Evolutionary conservation across 2,888 invertebrate genomes (phyloP).

Genomic region (Nineta flava): DNA sequence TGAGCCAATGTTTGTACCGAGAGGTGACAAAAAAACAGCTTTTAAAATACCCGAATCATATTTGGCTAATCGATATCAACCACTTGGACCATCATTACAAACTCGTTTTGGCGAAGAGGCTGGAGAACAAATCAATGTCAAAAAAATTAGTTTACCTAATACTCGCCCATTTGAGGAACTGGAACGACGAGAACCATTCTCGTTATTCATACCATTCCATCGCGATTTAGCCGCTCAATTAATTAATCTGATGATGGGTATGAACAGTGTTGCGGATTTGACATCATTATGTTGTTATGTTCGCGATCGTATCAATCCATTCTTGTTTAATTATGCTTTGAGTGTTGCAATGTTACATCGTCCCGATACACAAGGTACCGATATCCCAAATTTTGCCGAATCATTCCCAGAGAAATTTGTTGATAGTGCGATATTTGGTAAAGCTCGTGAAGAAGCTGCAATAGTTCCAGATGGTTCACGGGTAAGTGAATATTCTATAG

Average conservation of each 20-base stretch:
- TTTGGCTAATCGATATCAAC: conserved; percentile 39
- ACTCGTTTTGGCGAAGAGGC: conserved; percentile 42
- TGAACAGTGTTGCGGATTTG: conserved; percentile 54
- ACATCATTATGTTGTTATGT: conserved; percentile 51
- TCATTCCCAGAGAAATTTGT: conserved; percentile 72
- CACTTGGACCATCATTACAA: conserved; percentile 39
- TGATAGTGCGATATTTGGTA: conserved; percentile 52
- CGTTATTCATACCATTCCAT: conserved; percentile 57
- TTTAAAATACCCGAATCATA: conserved; percentile 44
- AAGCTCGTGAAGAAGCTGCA: conserved; percentile 51
- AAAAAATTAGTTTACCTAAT: conserved; percentile 35
- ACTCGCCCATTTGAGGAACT: conserved; percentile 39
- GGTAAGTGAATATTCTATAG: conserved; percentile 27
- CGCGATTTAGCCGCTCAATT: conserved; percentile 52
- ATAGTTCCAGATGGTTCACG: conserved; percentile 43
- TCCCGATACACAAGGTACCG: conserved; percentile 49
- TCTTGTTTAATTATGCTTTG: conserved; percentile 63
- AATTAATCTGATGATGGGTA: conserved; percentile 49
- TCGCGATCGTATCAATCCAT: conserved; percentile 60
- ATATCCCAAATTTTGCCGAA: conserved; percentile 58
- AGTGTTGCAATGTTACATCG: conserved; percentile 64
- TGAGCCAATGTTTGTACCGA: conserved; percentile 43
- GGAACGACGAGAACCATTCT: conserved; percentile 47
- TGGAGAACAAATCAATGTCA: conserved; percentile 35
- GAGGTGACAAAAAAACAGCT: conserved; percentile 38